Conservation (phyloP, 2,888 invertebrate genomes). For the Acleris literana region DNA sequence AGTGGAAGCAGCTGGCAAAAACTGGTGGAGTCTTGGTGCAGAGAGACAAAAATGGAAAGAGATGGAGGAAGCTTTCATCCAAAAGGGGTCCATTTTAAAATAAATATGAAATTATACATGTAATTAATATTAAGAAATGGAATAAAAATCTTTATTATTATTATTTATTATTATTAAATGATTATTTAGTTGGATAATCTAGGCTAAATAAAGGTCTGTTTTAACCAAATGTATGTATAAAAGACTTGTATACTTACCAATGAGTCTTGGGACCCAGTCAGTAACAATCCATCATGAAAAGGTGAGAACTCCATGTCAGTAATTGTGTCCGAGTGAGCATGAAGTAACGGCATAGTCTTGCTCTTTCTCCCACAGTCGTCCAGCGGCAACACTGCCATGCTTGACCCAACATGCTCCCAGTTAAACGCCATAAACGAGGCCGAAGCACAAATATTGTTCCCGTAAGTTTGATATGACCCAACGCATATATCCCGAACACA, state of each 20-base stretch:
- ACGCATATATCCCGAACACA: slow-evolving; percentile 95
- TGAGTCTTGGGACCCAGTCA: slow-evolving; percentile 95
- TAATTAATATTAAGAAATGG: too few species aligned
- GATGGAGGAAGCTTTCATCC: too few species aligned
- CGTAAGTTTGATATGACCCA: slow-evolving; percentile 96
- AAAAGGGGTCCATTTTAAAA: too few species aligned
- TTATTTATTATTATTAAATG: too few species aligned
- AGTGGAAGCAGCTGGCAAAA: too few species aligned
- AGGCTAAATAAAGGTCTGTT: too few species aligned
- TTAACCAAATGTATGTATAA: too few species aligned
- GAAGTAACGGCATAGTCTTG: slow-evolving; percentile 93
- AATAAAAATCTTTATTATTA: too few species aligned
- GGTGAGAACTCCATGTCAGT: slow-evolving; percentile 98
- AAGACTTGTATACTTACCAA: slow-evolving; percentile 77
- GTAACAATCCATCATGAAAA: slow-evolving; percentile 95
- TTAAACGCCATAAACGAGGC: slow-evolving; percentile 97
- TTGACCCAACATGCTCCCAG: slow-evolving; percentile 95
- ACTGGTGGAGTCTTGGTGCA: too few species aligned
- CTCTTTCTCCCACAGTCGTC: slow-evolving; percentile 95
- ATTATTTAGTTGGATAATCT: too few species aligned
- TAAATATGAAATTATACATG: too few species aligned
- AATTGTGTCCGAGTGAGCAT: slow-evolving; percentile 94
- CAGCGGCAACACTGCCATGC: slow-evolving; percentile 93
- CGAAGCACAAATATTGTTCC: slow-evolving; percentile 97
- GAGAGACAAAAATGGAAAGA: too few species aligned